These are phyloP conservation scores for Kryptolebias marmoratus DNA, from an alignment of 2,113 vertebrate genomes.

Conservation along the genomic window DNA sequence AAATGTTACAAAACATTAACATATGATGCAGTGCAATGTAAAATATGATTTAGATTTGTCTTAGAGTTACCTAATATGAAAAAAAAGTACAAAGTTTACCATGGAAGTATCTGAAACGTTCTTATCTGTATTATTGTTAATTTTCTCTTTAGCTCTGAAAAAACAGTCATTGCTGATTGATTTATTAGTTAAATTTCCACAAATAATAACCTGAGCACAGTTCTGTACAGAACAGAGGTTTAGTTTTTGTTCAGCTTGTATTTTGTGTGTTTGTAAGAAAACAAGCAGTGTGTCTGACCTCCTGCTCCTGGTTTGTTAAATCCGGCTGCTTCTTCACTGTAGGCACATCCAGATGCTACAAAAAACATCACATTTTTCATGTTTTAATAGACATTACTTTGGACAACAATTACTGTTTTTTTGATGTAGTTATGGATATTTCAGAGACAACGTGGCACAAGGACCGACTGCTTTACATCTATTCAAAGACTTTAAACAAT, in stretches of 20 bases:
- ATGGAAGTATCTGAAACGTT: no score
- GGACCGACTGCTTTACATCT: not conserved
- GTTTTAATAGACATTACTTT: not conserved
- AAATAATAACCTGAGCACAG: no score
- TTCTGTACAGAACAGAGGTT: no score
- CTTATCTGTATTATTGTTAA: no score
- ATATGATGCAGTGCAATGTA: no score
- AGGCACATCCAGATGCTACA: conserved; percentile 73
- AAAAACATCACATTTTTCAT: conserved; percentile 21
- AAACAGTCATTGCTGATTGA: no score
- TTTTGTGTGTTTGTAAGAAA: not conserved
- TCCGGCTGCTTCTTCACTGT: conserved; percentile 63
- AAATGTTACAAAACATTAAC: no score
- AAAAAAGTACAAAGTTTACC: no score
- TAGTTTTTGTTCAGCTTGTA: not conserved
- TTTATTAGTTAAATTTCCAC: no score
- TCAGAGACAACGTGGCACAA: not conserved
- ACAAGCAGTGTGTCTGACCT: conserved; percentile 60
- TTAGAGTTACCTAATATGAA: no score
- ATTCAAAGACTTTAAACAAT: not conserved
- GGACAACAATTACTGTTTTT: not conserved
- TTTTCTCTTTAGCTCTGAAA: no score
- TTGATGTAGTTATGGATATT: not conserved
- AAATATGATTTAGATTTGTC: no score
- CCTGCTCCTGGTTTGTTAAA: conserved; percentile 55